Evolutionary conservation across 1,140 invertebrate genomes (phyloP), one percentile per base, ranked within the genome.

Genomic region (Drepana arcuata): DNA sequence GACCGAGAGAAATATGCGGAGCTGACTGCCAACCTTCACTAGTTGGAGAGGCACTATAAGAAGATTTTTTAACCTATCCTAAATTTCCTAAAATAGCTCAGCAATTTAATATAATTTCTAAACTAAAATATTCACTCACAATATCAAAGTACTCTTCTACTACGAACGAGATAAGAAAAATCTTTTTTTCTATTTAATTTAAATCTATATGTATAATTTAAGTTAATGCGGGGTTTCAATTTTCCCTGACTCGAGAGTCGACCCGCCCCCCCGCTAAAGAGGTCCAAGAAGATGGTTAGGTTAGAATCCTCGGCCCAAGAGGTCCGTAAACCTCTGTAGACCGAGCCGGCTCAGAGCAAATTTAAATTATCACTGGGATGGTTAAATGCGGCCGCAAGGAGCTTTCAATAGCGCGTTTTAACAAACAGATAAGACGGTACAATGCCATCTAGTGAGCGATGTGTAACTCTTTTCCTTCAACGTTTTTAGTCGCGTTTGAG

Each of bases 281-380:
- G 70, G 74, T 56, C 74, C 78, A 48, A 79, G 66, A 75, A 74
- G 31, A 32, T 61, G 72, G 72, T 82, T 82, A 82, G 78, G 78
- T 81, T 81, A 81, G 74, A 34, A 21, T 16, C 69, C 74, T 82
- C 74, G 63, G 34, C 70, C 65, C 51, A 48, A 29, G 29, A 33
- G 41, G 52, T 61, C 60, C 68, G 58, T 24, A 43, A 54, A 64
- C 39, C 31, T 16, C 23, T 29, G 34, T 16, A 43, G 61, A 70
- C 62, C 61, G 70, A 81, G 77, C 73, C 74, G 77, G 73, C 65
- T 7, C 4, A 2, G 48, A 51, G 64, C 68, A 33, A 16, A 0
- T 2, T 7, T 3, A 0, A 0, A n/a, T 2, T 9, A 4, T 11
- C 2, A 0, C 7, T n/a, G 14, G 18, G 10, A 16, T 37, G 18